Evolutionary conservation across 2,797 vertebrate species (phyloP).

Genomic region (Hippopotamyrus pictus): DNA sequence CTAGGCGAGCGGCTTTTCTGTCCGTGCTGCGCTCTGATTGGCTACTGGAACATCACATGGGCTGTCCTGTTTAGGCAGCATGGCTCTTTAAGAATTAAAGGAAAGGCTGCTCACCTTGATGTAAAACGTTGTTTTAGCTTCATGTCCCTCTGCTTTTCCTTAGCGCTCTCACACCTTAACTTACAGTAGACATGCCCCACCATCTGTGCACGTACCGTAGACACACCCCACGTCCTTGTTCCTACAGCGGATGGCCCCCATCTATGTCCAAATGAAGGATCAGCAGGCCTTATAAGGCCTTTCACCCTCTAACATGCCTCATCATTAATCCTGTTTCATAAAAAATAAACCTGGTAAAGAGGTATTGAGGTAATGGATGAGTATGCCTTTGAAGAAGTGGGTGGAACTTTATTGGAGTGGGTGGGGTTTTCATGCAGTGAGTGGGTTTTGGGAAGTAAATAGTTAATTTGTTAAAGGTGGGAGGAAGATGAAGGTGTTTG

Average conservation of each 20-base stretch:
- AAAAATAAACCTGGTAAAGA: neutral
- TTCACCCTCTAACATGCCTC: neutral
- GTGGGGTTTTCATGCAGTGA: neutral
- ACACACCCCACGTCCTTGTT: neutral
- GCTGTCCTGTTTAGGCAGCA: neutral
- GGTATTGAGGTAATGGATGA: neutral
- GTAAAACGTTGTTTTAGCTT: neutral
- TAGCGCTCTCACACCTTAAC: neutral
- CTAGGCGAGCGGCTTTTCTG: constrained; percentile 21
- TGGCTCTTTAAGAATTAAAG: neutral
- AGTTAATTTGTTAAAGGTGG: constrained; percentile 8
- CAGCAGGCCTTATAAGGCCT: neutral
- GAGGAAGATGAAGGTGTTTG: constrained; percentile 16
- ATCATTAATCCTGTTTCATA: neutral
- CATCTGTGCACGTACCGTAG: neutral
- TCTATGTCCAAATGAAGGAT: neutral
- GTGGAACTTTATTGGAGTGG: neutral
- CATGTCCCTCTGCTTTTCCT: neutral
- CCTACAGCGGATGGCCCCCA: neutral
- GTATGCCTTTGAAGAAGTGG: neutral
- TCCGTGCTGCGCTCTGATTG: neutral
- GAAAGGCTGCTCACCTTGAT: constrained; percentile 12
- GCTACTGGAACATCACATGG: neutral
- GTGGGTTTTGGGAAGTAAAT: neutral
- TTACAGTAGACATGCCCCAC: neutral